A percentile compares a stretch with the other conserved stretches of the same genome.
These are phyloP conservation scores for Lacerta bilineata DNA, from an alignment of 2,797 vertebrate species.

Conservation along the genomic window DNA sequence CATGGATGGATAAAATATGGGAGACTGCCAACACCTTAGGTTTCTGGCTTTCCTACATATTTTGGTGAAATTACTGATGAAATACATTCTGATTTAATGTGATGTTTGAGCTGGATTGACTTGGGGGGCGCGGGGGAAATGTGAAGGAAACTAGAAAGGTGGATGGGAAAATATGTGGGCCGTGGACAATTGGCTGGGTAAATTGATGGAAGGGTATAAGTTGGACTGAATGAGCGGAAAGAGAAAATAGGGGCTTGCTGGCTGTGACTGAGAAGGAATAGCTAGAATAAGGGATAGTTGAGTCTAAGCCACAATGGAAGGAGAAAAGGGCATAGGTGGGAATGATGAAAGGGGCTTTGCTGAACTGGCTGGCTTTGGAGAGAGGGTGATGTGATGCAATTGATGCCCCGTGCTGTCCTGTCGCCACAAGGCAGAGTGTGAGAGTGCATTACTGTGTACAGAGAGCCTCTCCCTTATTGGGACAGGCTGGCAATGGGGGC, in stretches of 20 bases:
- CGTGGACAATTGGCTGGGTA: background rate
- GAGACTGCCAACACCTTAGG: background rate
- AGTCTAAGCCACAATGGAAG: background rate
- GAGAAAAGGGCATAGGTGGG: background rate
- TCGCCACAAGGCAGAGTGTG: slow-evolving; percentile 23
- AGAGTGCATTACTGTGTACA: background rate
- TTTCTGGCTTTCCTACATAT: background rate
- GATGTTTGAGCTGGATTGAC: background rate
- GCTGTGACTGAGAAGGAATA: background rate
- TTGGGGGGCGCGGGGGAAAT: background rate
- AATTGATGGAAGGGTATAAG: background rate
- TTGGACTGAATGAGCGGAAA: background rate
- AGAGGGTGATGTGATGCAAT: background rate
- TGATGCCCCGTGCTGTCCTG: slow-evolving; percentile 7
- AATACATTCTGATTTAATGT: background rate
- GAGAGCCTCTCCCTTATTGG: background rate
- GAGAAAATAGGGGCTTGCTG: background rate
- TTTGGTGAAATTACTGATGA: background rate
- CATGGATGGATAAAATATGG: background rate
- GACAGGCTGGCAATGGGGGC: slow-evolving; percentile 1
- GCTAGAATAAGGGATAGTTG: background rate
- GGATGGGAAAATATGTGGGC: background rate
- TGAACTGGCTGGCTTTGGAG: background rate
- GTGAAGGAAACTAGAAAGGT: background rate
- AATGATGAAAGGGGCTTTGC: background rate